phyloP scores from a whole-genome alignment of 1,140 invertebrate species.

The Eurytemora carolleeae region DNA sequence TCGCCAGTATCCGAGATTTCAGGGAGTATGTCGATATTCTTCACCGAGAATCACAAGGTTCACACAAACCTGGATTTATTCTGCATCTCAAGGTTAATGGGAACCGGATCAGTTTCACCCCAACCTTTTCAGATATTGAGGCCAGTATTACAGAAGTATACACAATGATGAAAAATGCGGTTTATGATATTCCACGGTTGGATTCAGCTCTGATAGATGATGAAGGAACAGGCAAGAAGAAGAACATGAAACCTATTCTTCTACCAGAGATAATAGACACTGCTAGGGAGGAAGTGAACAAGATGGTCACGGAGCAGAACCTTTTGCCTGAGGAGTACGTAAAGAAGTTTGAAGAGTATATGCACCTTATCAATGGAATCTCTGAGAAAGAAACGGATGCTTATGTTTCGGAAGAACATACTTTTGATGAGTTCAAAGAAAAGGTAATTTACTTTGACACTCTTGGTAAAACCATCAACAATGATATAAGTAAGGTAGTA shows the following conservation, averaged over 20 bases:
- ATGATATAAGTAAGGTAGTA: constrained; percentile 35
- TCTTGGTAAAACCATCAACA: constrained; percentile 18
- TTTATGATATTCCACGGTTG: not conserved
- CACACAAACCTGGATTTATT: constrained; percentile 20
- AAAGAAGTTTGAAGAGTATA: constrained; percentile 32
- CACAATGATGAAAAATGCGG: not conserved
- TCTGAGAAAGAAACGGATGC: constrained; percentile 37
- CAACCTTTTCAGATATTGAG: not conserved
- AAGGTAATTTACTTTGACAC: constrained; percentile 19
- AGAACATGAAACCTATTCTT: constrained; percentile 38
- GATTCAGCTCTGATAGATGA: not conserved
- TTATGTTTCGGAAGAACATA: constrained; percentile 42
- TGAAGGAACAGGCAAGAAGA: not conserved
- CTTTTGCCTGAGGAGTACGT: not conserved
- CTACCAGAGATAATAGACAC: constrained; percentile 37
- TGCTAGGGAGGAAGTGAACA: constrained; percentile 33
- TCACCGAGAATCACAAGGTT: constrained; percentile 35
- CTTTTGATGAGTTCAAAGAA: constrained; percentile 35
- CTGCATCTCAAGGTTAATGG: constrained; percentile 1
- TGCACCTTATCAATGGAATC: constrained; percentile 49
- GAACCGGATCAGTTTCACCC: not conserved
- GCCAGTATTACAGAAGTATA: not conserved
- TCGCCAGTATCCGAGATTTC: constrained; percentile 57
- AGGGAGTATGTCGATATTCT: constrained; percentile 49
- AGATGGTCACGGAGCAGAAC: constrained; percentile 44